phyloP scores from a whole-genome alignment of 2,888 invertebrate genomes.

The Phaonia tiefii region DNA sequence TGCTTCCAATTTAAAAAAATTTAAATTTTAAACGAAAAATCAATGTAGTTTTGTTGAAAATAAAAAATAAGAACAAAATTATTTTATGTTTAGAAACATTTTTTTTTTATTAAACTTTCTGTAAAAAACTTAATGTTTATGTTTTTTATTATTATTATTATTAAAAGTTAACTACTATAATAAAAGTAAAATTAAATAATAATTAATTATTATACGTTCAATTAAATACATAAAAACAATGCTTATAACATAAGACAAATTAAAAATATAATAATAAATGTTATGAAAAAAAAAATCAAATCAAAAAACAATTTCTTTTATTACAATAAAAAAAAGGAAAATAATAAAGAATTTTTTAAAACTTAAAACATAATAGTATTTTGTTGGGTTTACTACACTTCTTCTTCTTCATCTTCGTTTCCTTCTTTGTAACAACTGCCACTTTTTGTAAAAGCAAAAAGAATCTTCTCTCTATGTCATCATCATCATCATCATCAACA shows the following conservation, averaged over 20 bases:
- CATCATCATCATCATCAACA: not conserved
- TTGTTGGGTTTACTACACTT: slow-evolving; percentile 45
- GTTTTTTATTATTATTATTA: slow-evolving; percentile 48
- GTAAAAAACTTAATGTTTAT: slow-evolving; percentile 56
- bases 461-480: slow-evolving; percentile 35
- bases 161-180: slow-evolving; percentile 40
- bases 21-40: slow-evolving; percentile 53
- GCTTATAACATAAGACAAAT: slow-evolving; percentile 66
- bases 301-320: slow-evolving; percentile 23
- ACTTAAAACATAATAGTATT: slow-evolving; percentile 26
- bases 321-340: not conserved
- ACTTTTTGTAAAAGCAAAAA: slow-evolving; percentile 66
- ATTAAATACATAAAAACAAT: slow-evolving; percentile 63
- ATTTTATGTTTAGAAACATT: slow-evolving; percentile 36
- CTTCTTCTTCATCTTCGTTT: too few relatives aligned
- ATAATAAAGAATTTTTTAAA: too few relatives aligned
- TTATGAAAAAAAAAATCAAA: slow-evolving; percentile 48
- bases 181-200: slow-evolving; percentile 66
- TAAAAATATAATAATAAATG: slow-evolving; percentile 59
- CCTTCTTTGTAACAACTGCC: slow-evolving; percentile 62
- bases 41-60: not conserved
- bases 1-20: slow-evolving; percentile 62
- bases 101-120: slow-evolving; percentile 33
- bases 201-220: slow-evolving; percentile 33
- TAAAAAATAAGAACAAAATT: not conserved